These are phyloP conservation scores for Leptopilina clavipes DNA, from an alignment of 1,140 invertebrate genomes.

Conservation along the genomic window DNA sequence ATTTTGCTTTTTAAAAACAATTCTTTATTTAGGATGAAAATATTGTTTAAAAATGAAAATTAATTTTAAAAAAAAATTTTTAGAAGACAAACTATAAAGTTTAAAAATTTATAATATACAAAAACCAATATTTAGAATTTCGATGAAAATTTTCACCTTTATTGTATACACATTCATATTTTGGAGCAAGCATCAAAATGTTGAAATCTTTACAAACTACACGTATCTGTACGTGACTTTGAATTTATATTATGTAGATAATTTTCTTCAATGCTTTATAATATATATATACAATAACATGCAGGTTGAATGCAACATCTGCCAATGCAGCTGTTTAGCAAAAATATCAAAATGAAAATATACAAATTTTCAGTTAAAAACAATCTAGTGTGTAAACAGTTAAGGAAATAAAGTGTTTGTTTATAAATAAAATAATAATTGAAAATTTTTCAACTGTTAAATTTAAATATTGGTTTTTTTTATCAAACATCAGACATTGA, in stretches of 20 bases:
- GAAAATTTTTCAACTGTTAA: background rate
- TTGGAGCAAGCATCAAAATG: background rate
- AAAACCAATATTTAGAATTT: background rate
- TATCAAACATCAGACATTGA: too few relatives aligned
- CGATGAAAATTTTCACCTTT: background rate
- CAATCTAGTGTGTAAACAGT: too few relatives aligned
- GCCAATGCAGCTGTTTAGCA: slow-evolving; percentile 55
- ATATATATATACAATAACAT: slow-evolving; percentile 26
- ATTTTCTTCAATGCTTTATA: slow-evolving; percentile 38
- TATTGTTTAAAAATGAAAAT: too few relatives aligned
- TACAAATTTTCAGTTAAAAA: slow-evolving; percentile 36
- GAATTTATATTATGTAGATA: slow-evolving; percentile 8
- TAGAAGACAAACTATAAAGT: too few relatives aligned
- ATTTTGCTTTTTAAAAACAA: too few relatives aligned
- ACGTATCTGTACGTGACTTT: background rate
- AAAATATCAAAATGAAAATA: slow-evolving; percentile 40
- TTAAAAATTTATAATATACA: too few relatives aligned
- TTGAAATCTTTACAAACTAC: background rate
- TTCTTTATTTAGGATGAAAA: too few relatives aligned
- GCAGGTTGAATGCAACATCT: slow-evolving; percentile 54
- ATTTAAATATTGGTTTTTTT: slow-evolving; percentile 17
- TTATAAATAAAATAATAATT: too few relatives aligned
- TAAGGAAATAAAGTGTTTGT: too few relatives aligned
- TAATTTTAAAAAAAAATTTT: background rate
- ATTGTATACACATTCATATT: background rate